Conservation (phyloP, 1,140 invertebrate species). For the Nomia melanderi region DNA sequence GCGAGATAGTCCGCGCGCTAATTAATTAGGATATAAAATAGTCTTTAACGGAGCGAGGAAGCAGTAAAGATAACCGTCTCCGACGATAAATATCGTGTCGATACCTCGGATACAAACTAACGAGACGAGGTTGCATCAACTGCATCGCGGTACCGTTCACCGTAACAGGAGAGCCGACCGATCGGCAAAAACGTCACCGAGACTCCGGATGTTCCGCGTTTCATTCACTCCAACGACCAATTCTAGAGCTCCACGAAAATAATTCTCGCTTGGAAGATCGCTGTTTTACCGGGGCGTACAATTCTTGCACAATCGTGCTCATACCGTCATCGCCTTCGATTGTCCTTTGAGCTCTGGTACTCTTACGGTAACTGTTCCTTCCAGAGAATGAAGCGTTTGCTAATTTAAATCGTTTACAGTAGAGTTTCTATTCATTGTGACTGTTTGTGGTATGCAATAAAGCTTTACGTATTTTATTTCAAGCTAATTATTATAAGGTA, state of each 20-base stretch:
- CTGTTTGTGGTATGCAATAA: too few relatives aligned
- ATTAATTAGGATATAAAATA: conserved; percentile 44
- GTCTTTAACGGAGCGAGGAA: conserved; percentile 30
- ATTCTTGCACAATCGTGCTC: too few relatives aligned
- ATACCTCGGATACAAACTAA: conserved; percentile 4
- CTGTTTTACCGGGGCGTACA: too few relatives aligned
- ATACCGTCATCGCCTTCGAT: too few relatives aligned
- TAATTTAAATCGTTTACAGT: too few relatives aligned
- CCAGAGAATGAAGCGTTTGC: too few relatives aligned
- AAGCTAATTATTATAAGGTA: too few relatives aligned
- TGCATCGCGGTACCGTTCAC: background rate
- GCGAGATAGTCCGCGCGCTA: conserved; percentile 5
- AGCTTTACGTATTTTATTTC: too few relatives aligned
- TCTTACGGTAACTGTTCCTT: too few relatives aligned
- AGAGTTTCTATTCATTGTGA: too few relatives aligned
- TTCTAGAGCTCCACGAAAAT: background rate
- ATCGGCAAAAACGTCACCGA: conserved; percentile 9
- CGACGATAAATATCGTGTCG: conserved; percentile 8
- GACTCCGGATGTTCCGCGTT: conserved; percentile 5
- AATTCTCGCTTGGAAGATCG: background rate
- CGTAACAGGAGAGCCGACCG: background rate
- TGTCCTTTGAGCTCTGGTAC: too few relatives aligned
- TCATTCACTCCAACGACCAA: background rate
- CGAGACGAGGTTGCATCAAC: conserved; percentile 13
- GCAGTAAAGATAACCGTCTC: conserved; percentile 20